Conservation (phyloP, 2,113 vertebrate genomes). For the Phodopus roborovskii region DNA sequence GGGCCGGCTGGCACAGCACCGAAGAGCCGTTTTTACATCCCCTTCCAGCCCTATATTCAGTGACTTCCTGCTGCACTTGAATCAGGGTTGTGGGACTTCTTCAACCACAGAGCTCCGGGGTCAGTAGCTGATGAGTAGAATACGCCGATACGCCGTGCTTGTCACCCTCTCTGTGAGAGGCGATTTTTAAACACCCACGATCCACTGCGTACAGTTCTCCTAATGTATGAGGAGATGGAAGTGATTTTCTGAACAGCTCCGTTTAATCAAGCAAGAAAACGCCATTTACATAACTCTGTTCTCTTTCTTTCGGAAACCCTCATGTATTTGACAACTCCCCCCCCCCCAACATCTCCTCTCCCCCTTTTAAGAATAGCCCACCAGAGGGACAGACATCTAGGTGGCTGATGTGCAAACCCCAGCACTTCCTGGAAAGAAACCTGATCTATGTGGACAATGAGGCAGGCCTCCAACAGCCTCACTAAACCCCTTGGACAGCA, state of each 20-base stretch:
- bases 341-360: background rate
- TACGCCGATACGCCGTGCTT: background rate
- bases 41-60: background rate
- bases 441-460: background rate
- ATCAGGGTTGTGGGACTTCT: background rate
- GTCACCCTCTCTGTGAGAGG: background rate
- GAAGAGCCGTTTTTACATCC: background rate
- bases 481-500: background rate
- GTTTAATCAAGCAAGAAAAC: background rate
- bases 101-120: background rate
- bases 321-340: background rate
- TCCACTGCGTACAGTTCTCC: background rate
- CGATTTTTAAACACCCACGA: background rate
- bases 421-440: background rate
- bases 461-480: background rate
- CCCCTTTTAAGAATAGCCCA: background rate
- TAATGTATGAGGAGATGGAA: background rate
- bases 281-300: background rate
- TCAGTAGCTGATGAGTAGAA: background rate
- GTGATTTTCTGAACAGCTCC: background rate
- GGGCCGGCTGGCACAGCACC: background rate
- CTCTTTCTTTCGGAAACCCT: constrained; percentile 20
- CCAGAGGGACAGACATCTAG: background rate
- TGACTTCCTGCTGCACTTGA: background rate
- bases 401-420: background rate